A percentile compares a stretch with the other conserved stretches of the same genome.
Evolutionary conservation across 2,797 vertebrate genomes (phyloP).

Genomic region (Uromys caudimaculatus): DNA sequence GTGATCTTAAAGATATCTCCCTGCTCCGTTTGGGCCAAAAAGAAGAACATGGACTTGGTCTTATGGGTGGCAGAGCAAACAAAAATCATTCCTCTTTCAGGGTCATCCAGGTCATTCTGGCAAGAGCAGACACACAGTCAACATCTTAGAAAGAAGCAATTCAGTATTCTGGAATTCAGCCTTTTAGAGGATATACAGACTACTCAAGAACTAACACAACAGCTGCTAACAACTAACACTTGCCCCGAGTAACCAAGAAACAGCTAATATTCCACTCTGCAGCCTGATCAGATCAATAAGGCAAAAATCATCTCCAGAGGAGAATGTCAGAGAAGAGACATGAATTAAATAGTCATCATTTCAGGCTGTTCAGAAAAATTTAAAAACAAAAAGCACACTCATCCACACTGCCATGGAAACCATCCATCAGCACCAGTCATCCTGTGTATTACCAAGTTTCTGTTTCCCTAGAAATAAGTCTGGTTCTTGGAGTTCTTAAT

Average conservation of each 20-base stretch:
- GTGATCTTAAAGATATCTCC: conserved; percentile 99
- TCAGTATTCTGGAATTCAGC: conserved; percentile 1
- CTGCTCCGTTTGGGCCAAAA: conserved; percentile 98
- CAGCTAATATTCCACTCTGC: not conserved
- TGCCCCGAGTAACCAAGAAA: not conserved
- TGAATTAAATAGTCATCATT: conserved; percentile 83
- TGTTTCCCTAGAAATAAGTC: not conserved
- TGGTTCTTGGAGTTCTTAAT: not conserved
- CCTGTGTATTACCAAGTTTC: not conserved
- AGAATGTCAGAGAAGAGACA: conserved; percentile 86
- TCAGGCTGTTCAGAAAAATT: conserved; percentile 68
- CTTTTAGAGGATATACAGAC: not conserved
- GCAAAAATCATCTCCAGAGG: conserved; percentile 76
- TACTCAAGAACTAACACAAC: not conserved
- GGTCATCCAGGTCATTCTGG: conserved; percentile 98
- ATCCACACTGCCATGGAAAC: not conserved
- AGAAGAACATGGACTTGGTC: conserved; percentile 99
- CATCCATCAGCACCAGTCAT: not conserved
- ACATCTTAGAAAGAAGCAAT: conserved; percentile 34
- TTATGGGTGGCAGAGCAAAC: conserved; percentile 99
- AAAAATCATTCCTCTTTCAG: conserved; percentile 99
- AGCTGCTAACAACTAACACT: not conserved
- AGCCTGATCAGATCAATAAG: conserved; percentile 81
- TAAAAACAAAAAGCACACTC: not conserved
- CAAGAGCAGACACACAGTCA: conserved; percentile 57